phyloP scores from a whole-genome alignment of 2,888 invertebrate genomes.

The Perithous albicinctus region DNA sequence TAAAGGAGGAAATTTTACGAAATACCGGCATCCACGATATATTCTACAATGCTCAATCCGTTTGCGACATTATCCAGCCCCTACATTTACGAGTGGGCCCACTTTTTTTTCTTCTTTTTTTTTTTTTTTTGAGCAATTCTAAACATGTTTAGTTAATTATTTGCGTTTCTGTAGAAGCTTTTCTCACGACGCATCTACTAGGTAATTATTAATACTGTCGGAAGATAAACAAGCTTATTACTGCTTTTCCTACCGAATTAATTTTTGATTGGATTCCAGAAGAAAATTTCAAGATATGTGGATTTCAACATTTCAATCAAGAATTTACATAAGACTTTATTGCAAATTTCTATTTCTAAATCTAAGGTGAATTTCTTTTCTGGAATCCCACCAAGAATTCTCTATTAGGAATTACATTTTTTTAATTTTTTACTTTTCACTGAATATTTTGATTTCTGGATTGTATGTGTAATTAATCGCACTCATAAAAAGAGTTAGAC shows the following conservation, averaged over 20 bases:
- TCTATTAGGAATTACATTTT: not conserved
- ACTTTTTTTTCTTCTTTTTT: not conserved
- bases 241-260: not conserved
- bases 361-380: not conserved
- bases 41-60: not conserved
- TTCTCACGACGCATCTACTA: not conserved
- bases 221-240: slow-evolving; percentile 14
- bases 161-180: not conserved
- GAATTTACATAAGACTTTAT: not conserved
- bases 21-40: not conserved
- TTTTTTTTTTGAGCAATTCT: slow-evolving; percentile 10
- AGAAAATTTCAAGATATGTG: not conserved
- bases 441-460: slow-evolving; percentile 26
- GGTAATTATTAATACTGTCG: slow-evolving; percentile 5
- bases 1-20: not conserved
- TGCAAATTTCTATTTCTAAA: not conserved
- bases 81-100: slow-evolving; percentile 4
- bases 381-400: not conserved
- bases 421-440: not conserved
- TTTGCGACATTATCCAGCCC: not conserved
- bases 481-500: not conserved
- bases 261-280: not conserved
- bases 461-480: not conserved
- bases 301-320: not conserved
- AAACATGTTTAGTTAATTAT: not conserved